Conservation (phyloP, 2,888 invertebrate species). For the Cremastobaeus sp. region DNA sequence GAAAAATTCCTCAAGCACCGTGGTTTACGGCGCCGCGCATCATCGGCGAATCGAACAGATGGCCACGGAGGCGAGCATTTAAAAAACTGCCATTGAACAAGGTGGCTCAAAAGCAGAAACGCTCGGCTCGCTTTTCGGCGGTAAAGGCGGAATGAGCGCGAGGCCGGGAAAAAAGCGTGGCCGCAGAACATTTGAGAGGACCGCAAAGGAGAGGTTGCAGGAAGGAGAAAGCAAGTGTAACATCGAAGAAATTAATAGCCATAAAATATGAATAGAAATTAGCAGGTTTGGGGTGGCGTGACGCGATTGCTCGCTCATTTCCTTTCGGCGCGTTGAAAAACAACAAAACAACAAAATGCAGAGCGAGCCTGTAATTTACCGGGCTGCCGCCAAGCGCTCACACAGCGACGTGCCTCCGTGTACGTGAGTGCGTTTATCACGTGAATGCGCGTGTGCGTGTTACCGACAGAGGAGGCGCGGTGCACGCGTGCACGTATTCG, state of each 20-base stretch:
- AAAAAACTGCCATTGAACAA: constrained; percentile 23
- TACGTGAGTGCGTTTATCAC: constrained; percentile 35
- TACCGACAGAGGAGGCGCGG: constrained; percentile 23
- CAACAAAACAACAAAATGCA: constrained; percentile 79
- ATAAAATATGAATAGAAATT: constrained; percentile 79
- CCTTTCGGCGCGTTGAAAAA: constrained; percentile 79
- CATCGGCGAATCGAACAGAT: constrained; percentile 39
- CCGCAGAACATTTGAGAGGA: constrained; percentile 24
- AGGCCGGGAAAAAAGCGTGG: constrained; percentile 20
- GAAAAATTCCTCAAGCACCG: constrained; percentile 42
- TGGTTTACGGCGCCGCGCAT: constrained; percentile 48
- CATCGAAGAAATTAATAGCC: constrained; percentile 79
- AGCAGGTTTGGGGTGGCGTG: constrained; percentile 79
- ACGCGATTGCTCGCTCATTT: constrained; percentile 79
- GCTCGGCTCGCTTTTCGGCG: constrained; percentile 8
- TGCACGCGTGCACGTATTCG: constrained; percentile 52
- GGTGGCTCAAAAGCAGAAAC: background rate
- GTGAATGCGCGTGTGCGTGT: background rate
- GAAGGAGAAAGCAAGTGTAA: constrained; percentile 65
- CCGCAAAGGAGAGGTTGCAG: constrained; percentile 35
- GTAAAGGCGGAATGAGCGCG: constrained; percentile 17
- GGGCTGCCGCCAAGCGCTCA: constrained; percentile 76
- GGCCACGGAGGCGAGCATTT: too few relatives aligned
- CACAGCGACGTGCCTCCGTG: constrained; percentile 22
- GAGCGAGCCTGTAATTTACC: constrained; percentile 78